Conservation (phyloP, 2,888 invertebrate genomes). For the Sarcophaga carnaria region DNA sequence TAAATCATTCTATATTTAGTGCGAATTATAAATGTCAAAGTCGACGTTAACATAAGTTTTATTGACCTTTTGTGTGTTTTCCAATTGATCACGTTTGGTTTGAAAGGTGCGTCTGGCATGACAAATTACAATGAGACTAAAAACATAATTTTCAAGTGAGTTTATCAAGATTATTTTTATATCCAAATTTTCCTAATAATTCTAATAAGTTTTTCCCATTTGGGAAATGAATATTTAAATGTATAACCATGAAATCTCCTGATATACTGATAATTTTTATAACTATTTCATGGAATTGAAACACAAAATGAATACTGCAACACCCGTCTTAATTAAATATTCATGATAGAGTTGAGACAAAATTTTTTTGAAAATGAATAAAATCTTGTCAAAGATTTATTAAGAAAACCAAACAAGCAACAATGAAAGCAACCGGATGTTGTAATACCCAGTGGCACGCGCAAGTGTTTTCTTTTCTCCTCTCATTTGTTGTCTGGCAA, state of each 20-base stretch:
- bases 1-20: too few species aligned
- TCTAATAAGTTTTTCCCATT: neutral
- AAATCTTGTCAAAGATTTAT: constrained; percentile 17
- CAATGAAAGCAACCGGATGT: constrained; percentile 44
- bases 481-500: constrained; percentile 31
- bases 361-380: neutral
- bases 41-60: neutral
- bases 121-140: constrained; percentile 6
- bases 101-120: constrained; percentile 10
- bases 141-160: neutral
- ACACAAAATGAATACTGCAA: constrained; percentile 5
- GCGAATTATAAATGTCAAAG: neutral
- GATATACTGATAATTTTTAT: constrained; percentile 22
- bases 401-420: neutral
- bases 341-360: neutral
- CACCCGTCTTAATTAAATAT: neutral
- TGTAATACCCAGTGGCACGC: constrained; percentile 46
- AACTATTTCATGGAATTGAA: constrained; percentile 24
- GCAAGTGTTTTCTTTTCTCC: constrained; percentile 45
- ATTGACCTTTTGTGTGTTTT: neutral
- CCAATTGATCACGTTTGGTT: constrained; percentile 10
- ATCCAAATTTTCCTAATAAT: constrained; percentile 5
- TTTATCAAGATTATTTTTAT: neutral
- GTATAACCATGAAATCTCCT: constrained; percentile 3
- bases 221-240: neutral